Conservation (phyloP, 37 sponge, comb jelly and placozoan genomes). For the Theonella swinhoei region DNA sequence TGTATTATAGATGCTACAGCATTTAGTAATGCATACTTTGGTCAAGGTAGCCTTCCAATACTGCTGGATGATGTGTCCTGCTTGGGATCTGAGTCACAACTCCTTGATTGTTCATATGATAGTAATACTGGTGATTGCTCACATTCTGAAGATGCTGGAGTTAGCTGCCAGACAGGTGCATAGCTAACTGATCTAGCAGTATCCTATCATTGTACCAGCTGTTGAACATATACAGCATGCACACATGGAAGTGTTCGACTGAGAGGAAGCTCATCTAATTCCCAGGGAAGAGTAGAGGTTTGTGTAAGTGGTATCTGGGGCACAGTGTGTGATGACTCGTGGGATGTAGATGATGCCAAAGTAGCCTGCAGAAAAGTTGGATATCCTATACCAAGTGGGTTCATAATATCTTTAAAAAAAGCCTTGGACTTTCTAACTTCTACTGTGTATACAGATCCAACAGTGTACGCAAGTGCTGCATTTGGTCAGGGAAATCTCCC, state of each 20-base stretch:
- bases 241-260: not conserved
- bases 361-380: too few species aligned
- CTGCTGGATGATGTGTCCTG: slow-evolving; percentile 19
- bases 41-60: slow-evolving; percentile 5
- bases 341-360: too few species aligned
- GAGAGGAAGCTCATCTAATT: too few species aligned
- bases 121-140: not conserved
- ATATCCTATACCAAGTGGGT: too few species aligned
- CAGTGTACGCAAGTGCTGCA: too few species aligned
- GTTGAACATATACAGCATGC: not conserved
- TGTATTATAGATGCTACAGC: not conserved
- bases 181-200: not conserved
- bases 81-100: slow-evolving; percentile 2
- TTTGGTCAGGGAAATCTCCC: too few species aligned
- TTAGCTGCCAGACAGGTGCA: not conserved
- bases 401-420: too few species aligned
- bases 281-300: not conserved
- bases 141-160: slow-evolving; percentile 15
- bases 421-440: too few species aligned
- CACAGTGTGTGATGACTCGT: too few species aligned
- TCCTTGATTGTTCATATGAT: slow-evolving; percentile 8
- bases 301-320: not conserved
- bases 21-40: not conserved
- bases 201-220: not conserved
- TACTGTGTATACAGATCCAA: too few species aligned